These are phyloP conservation scores for Hydrozoanthus gracilis DNA, from an alignment of 92 coral and sea anemone species.

Conservation along the genomic window DNA sequence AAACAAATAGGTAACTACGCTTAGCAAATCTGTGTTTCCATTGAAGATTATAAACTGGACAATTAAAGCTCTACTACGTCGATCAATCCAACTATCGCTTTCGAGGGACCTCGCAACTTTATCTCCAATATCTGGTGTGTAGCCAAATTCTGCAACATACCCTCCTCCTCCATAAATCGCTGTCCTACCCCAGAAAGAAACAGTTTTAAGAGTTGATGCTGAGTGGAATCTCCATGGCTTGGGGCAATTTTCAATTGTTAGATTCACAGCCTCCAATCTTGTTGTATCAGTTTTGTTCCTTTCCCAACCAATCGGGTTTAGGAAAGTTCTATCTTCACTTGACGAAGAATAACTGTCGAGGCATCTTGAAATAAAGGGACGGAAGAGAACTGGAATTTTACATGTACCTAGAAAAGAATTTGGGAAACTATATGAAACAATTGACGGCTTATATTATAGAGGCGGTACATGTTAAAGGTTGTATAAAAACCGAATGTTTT, in stretches of 20 bases:
- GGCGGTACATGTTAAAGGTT: no score
- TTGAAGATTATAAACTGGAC: slow-evolving; percentile 64
- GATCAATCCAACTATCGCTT: slow-evolving; percentile 63
- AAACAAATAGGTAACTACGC: slow-evolving; percentile 58
- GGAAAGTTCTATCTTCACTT: slow-evolving; percentile 64
- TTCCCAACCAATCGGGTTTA: slow-evolving; percentile 73
- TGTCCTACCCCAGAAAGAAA: slow-evolving; percentile 50
- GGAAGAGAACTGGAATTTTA: slow-evolving; percentile 8
- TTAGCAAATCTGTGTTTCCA: slow-evolving; percentile 65
- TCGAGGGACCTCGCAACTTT: slow-evolving; percentile 54
- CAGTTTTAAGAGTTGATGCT: slow-evolving; percentile 44
- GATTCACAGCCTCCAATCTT: slow-evolving; percentile 20
- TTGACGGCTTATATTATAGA: no score
- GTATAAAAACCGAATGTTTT: no score
- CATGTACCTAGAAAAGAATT: slow-evolving; percentile 17
- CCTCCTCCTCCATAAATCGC: slow-evolving; percentile 77
- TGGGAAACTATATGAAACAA: not conserved
- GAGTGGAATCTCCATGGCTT: slow-evolving; percentile 75
- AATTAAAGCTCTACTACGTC: slow-evolving; percentile 64
- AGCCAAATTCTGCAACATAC: slow-evolving; percentile 74
- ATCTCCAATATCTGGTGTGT: slow-evolving; percentile 50
- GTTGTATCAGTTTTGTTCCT: not conserved
- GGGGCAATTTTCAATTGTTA: slow-evolving; percentile 72
- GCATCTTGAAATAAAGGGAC: slow-evolving; percentile 6
- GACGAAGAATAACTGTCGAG: slow-evolving; percentile 47